Percentiles rank a stretch among this genome's conserved stretches.
These are phyloP conservation scores for Alsophila aescularia DNA, from an alignment of 2,888 invertebrate genomes.

Conservation along the genomic window DNA sequence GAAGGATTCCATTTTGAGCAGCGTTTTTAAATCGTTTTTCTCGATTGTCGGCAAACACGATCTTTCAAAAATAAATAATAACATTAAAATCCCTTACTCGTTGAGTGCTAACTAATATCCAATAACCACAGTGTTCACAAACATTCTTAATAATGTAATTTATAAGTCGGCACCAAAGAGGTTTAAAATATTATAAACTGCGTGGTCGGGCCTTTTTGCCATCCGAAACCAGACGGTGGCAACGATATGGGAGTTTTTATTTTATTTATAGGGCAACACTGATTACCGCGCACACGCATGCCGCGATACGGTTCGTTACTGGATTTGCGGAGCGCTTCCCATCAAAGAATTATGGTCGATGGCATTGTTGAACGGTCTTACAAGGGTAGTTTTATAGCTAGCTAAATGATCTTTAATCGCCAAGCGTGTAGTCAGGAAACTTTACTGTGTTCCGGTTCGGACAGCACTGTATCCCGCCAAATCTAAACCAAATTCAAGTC, in stretches of 20 bases:
- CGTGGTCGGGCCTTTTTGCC: slow-evolving; percentile 49
- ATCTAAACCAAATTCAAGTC: no score
- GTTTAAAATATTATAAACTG: slow-evolving; percentile 15
- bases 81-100: slow-evolving; percentile 6
- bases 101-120: slow-evolving; percentile 30
- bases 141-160: slow-evolving; percentile 29
- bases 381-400: not conserved
- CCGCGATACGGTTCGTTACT: slow-evolving; percentile 72
- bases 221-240: slow-evolving; percentile 45
- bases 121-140: slow-evolving; percentile 29
- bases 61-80: slow-evolving; percentile 14
- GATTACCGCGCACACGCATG: slow-evolving; percentile 41
- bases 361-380: slow-evolving; percentile 38
- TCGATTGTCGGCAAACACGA: slow-evolving; percentile 9
- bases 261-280: slow-evolving; percentile 25
- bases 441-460: no score
- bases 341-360: slow-evolving; percentile 71
- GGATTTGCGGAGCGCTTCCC: slow-evolving; percentile 70
- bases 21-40: not conserved
- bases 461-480: no score
- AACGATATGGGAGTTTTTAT: slow-evolving; percentile 26
- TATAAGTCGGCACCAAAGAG: slow-evolving; percentile 31
- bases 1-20: not conserved
- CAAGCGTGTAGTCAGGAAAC: no score
- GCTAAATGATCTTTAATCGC: not conserved